Base-by-base conservation (phyloP, 2,797 vertebrate genomes). In the Anabacerthia variegaticeps region DNA sequence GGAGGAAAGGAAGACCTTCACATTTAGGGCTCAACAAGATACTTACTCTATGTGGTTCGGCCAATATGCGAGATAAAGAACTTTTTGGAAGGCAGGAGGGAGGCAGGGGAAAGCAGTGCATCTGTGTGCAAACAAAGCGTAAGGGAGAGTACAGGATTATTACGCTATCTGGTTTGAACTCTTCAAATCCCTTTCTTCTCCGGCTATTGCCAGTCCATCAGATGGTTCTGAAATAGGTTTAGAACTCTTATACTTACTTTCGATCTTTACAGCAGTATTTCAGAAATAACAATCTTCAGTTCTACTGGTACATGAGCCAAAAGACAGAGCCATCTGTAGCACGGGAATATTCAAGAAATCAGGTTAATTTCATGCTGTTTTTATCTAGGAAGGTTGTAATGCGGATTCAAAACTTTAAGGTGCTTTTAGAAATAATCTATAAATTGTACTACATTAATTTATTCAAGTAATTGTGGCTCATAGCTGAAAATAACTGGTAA, bases 401-500 rank as follows among this genome's bases (percentile, higher is more conserved):
- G n/a, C 68, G 15, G 22, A 74, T 36, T 7, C 18, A 63, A 54
- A 91, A 81, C 30, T 80, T 89, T 17, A 65, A 43, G 9, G 13
- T 68, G 32, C 15, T 74, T 75, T 75, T 75, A 84, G 34, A 93
- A 90, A 51, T 19, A 41, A 54, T 51, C 46, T 54, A 36, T 69
- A 92, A 73, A 55, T 66, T 78, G 3, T 43, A 36, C 5, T 55
- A 41, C 22, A 32, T 68, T 81, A 85, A 85, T 82, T 85, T 88
- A 83, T 65, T 88, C 37, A 71, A 56, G 56, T 36, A 89, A 88
- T 74, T 63, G 68, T 54, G 24, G 34, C 13, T 83, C 24, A 85
- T 18, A 77, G 65, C 6, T 89, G 34, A 89, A 81, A 92, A 88
- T 49, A 75, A 83, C 19, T 71, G 37, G 52, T 61, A 77, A 91